Percentiles rank a stretch among this genome's conserved stretches.
phyloP scores from a whole-genome alignment of 2,888 invertebrate genomes.

The Metellina segmentata region DNA sequence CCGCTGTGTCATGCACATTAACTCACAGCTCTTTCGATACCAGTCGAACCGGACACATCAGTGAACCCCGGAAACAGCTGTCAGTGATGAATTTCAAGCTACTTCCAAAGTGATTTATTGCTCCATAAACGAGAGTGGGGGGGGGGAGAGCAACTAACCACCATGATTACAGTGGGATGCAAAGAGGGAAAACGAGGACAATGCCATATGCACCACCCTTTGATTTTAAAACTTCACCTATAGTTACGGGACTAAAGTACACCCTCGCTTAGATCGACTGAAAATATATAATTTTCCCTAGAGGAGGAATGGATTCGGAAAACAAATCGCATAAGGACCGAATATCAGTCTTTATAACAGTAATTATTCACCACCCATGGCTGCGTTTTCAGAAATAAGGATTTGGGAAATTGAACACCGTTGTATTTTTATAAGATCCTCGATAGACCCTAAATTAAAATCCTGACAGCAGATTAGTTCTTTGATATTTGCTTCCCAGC shows the following conservation, averaged over 20 bases:
- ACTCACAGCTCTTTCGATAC: slow-evolving; percentile 10
- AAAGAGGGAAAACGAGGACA: slow-evolving; percentile 26
- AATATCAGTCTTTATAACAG: too few species aligned
- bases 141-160: slow-evolving; percentile 20
- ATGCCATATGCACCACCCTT: background rate
- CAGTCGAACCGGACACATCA: background rate
- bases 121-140: slow-evolving; percentile 9
- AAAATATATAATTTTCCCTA: slow-evolving; percentile 17
- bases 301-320: background rate
- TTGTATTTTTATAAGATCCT: too few species aligned
- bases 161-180: slow-evolving; percentile 40
- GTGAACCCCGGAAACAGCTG: slow-evolving; percentile 51
- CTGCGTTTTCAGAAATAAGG: too few species aligned
- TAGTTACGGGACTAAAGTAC: background rate
- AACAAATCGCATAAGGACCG: too few species aligned
- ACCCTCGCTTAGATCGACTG: background rate
- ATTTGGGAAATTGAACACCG: too few species aligned
- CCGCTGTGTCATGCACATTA: background rate
- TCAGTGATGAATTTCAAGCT: slow-evolving; percentile 51
- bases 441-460: too few species aligned
- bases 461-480: too few species aligned
- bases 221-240: background rate
- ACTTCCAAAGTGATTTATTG: slow-evolving; percentile 62
- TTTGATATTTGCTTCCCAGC: too few species aligned
- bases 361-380: too few species aligned